Evolutionary conservation across 1,140 invertebrate genomes (phyloP), one percentile per base, ranked within the genome.

Genomic region (Ips nitidus): DNA sequence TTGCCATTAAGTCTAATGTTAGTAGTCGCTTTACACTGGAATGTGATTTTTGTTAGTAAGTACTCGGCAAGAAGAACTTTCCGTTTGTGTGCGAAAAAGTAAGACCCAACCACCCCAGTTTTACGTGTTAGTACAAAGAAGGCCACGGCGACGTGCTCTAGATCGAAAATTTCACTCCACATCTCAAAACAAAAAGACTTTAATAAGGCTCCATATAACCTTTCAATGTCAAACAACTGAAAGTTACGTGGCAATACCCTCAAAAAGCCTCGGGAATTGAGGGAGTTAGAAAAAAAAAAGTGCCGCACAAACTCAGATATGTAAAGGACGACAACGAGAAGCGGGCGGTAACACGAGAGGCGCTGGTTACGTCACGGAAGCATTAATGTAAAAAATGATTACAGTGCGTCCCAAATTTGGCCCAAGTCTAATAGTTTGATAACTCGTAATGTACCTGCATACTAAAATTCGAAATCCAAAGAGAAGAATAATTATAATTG

Each of bases 21-120:
- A 41, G 41, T 41, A 52, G 2, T 52, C 52, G n/a, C 50, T 67
- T 41, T 2, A 69, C 40, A 55, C 56, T 58, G 65, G 65, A 66
- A 66, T 66, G 65, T 58, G 6, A 58, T 37, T 39, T 57, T 59
- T 40, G 65, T 66, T 66, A 57, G 55, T 58, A 43, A 58, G 3
- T 66, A 38, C 7, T 45, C 45, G 22, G 36, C 42, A 47, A 52
- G 37, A 52, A 63, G 22, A 22, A 22, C 22, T 22, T 22, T 22
- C 22, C 22, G 2, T 22, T 50, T 47, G 36, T 47, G 36, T 52
- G n/a, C 5, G 50, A 41, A 47, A 60, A 61, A 66, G 38, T 38
- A 71, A 42, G 66, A 71, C 65, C 70, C 70, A 71, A 71, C 66
- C 70, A 71, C 70, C 70, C 56, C 8, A 56, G 22, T 22, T 22